Conservation (phyloP, 2,888 invertebrate genomes). For the Cosmia pyralina region DNA sequence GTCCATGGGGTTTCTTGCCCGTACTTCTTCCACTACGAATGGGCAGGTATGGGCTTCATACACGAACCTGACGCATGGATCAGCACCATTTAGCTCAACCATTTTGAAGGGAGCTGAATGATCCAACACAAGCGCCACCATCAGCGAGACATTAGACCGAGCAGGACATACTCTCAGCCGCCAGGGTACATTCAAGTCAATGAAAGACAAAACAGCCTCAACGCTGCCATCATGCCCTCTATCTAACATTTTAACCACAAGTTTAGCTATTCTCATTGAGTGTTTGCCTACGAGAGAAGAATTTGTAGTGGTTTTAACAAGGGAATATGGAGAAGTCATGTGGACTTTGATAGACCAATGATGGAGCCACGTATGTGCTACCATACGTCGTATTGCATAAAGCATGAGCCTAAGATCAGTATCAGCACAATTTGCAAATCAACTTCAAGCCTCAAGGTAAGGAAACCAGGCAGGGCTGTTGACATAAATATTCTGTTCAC, state of each 20-base stretch:
- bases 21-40: too few species aligned
- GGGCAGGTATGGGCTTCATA: too few species aligned
- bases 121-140: too few species aligned
- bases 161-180: too few species aligned
- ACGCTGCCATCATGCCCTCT: too few species aligned
- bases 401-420: slow-evolving; percentile 43
- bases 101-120: too few species aligned
- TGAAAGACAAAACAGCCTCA: too few species aligned
- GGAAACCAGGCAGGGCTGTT: slow-evolving; percentile 20
- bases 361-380: slow-evolving; percentile 12
- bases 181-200: too few species aligned
- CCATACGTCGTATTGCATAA: slow-evolving; percentile 32
- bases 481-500: slow-evolving; percentile 28
- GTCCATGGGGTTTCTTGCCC: too few species aligned
- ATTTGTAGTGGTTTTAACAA: background rate
- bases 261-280: background rate
- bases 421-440: slow-evolving; percentile 47
- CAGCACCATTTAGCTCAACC: too few species aligned
- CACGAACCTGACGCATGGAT: too few species aligned
- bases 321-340: background rate
- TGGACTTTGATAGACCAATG: slow-evolving; percentile 1
- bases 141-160: too few species aligned
- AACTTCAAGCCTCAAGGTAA: slow-evolving; percentile 33
- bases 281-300: background rate
- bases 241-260: background rate